phyloP scores from a whole-genome alignment of 2,113 vertebrate genomes.

The Campylorhamphus procurvoides region DNA sequence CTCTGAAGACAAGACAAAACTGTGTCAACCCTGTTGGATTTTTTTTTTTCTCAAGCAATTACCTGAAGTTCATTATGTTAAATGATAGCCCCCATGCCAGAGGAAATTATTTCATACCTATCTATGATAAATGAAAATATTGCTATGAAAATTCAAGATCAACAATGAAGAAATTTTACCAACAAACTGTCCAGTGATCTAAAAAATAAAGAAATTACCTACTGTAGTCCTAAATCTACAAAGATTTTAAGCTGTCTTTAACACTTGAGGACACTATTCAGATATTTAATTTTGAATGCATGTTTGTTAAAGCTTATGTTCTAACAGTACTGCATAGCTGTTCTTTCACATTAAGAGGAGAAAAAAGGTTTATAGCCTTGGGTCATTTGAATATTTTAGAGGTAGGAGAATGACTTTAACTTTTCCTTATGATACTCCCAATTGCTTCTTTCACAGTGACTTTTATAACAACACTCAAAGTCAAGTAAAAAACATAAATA shows the following conservation, averaged over 20 bases:
- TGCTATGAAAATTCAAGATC: neutral
- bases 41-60: neutral
- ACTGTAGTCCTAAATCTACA: neutral
- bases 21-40: fast-evolving
- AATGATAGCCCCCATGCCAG: fast-evolving
- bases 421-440: neutral
- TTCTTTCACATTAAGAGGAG: neutral
- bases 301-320: neutral
- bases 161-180: neutral
- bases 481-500: neutral
- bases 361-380: neutral
- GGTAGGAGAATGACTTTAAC: neutral
- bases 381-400: neutral
- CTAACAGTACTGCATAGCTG: neutral
- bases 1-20: neutral
- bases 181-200: neutral
- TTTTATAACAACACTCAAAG: neutral
- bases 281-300: neutral
- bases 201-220: neutral
- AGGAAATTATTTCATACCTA: neutral
- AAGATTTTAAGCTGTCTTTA: neutral
- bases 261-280: neutral
- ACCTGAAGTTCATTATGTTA: neutral
- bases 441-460: neutral
- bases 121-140: neutral